Evolutionary conservation across 2,888 invertebrate species (phyloP).

Genomic region (Acronicta leporina): DNA sequence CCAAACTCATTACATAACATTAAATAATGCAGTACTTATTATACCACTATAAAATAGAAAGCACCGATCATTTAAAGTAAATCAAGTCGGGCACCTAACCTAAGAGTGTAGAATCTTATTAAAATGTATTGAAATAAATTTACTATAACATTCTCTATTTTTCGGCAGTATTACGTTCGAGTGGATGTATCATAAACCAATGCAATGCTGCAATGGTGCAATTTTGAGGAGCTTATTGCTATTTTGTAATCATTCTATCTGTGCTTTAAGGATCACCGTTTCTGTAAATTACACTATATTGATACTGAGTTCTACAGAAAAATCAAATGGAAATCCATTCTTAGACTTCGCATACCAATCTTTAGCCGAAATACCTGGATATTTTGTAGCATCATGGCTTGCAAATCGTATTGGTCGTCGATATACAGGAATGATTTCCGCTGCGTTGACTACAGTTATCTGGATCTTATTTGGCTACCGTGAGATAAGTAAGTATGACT

Average conservation of each 20-base stretch:
- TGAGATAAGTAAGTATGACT: slow-evolving; percentile 48
- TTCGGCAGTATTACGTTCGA: no score
- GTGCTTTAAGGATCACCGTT: slow-evolving; percentile 79
- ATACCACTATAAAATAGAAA: no score
- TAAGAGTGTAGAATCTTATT: no score
- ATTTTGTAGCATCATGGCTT: slow-evolving; percentile 87
- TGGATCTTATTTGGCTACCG: slow-evolving; percentile 65
- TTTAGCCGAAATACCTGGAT: slow-evolving; percentile 90
- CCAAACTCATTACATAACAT: no score
- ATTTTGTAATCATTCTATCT: background rate
- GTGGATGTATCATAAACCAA: no score
- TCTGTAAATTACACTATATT: slow-evolving; percentile 86
- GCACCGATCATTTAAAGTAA: no score
- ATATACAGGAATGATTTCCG: slow-evolving; percentile 64
- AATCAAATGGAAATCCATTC: slow-evolving; percentile 90
- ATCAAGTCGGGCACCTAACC: no score
- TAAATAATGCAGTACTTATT: no score
- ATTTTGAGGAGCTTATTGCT: no score
- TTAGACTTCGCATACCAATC: slow-evolving; percentile 91
- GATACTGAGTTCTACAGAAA: slow-evolving; percentile 83
- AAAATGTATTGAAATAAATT: no score
- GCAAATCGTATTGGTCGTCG: slow-evolving; percentile 72
- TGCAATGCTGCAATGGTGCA: no score
- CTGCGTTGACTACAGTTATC: slow-evolving; percentile 56
- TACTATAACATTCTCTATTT: no score